Conservation (phyloP, 2,113 vertebrate species). For the Artemisiospiza belli region DNA sequence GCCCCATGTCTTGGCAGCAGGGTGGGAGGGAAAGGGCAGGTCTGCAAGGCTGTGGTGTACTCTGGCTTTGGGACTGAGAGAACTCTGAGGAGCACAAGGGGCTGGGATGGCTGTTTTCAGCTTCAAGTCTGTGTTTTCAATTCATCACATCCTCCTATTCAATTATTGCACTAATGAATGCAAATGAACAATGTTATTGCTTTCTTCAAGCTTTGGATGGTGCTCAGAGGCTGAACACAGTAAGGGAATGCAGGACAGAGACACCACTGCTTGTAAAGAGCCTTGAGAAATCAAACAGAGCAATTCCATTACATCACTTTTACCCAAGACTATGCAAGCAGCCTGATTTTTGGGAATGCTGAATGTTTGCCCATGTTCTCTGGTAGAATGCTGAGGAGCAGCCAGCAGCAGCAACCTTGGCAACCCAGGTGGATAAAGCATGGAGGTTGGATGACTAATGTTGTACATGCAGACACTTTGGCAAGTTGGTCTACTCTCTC, state of each 20-base stretch:
- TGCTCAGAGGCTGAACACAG: not conserved
- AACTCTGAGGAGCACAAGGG: accelerated
- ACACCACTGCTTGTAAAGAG: not conserved
- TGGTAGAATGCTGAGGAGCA: not conserved
- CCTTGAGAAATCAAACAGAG: not conserved
- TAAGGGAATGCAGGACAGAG: not conserved
- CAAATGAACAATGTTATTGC: not conserved
- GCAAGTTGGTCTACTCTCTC: not conserved
- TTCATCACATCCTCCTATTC: not conserved
- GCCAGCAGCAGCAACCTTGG: not conserved
- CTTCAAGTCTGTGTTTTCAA: not conserved
- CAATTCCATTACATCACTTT: accelerated
- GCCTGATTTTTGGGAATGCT: not conserved
- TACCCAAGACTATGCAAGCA: not conserved
- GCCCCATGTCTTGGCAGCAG: not conserved
- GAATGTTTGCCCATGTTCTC: accelerated
- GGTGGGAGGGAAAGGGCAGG: not conserved
- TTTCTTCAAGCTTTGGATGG: not conserved
- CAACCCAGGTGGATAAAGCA: accelerated
- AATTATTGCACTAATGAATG: not conserved
- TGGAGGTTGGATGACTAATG: not conserved
- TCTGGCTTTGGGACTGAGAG: no score
- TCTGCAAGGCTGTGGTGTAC: not conserved
- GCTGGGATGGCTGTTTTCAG: not conserved
- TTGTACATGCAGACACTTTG: not conserved